Conservation (phyloP, 2,113 vertebrate species). For the Oriolus oriolus region DNA sequence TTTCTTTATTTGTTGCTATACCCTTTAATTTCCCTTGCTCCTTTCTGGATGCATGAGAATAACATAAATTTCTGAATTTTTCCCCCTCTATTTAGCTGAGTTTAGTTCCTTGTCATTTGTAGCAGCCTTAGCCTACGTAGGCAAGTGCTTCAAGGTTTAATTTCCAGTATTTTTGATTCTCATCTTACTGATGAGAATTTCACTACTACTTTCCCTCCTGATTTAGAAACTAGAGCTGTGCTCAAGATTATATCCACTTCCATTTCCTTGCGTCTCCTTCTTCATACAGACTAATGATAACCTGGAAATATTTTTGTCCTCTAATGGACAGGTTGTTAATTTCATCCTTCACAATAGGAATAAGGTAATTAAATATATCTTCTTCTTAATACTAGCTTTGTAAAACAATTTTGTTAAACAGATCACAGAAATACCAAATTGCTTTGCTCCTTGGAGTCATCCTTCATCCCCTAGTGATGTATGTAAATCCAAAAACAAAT, state of each 20-base stretch:
- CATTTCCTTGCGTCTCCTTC: neutral
- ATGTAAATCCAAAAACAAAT: neutral
- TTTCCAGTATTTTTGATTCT: neutral
- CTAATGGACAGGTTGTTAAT: neutral
- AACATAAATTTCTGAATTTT: neutral
- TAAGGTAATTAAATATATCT: neutral
- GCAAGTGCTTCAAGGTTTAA: neutral
- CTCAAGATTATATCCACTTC: neutral
- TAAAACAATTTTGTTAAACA: neutral
- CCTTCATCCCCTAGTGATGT: neutral
- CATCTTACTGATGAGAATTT: neutral
- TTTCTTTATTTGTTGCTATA: neutral
- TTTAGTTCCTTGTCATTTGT: neutral
- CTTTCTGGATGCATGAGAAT: neutral
- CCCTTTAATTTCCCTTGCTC: neutral
- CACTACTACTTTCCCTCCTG: neutral
- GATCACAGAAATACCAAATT: neutral
- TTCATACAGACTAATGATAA: neutral
- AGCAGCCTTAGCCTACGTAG: neutral
- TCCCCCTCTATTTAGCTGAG: neutral
- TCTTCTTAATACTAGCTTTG: neutral
- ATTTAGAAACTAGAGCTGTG: neutral
- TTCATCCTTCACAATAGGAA: neutral
- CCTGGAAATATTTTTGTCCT: neutral
- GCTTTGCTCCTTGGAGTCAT: neutral